A percentile compares a stretch with the other conserved stretches of the same genome.
These are phyloP conservation scores for Ceratitis capitata DNA, from an alignment of 1,140 invertebrate species.

Conservation along the genomic window DNA sequence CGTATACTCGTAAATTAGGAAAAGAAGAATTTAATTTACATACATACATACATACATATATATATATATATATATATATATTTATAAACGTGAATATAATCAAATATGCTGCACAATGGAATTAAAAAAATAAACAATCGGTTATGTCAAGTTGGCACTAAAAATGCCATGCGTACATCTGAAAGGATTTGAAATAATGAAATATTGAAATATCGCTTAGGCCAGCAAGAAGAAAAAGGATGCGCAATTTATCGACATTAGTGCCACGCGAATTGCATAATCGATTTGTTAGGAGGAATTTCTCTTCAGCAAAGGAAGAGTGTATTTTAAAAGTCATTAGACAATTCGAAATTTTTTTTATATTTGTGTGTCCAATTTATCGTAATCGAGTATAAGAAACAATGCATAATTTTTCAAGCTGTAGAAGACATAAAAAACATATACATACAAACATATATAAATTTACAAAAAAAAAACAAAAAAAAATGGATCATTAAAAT, in stretches of 20 bases:
- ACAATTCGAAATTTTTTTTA: constrained; percentile 4
- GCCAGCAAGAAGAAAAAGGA: too few species aligned
- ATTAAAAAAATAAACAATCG: constrained; percentile 37
- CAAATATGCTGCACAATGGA: constrained; percentile 42
- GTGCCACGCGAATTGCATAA: constrained; percentile 14
- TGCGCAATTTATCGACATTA: not conserved
- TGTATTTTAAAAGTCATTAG: not conserved
- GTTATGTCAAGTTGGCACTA: constrained; percentile 4
- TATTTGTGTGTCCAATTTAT: constrained; percentile 19
- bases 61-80: too few species aligned
- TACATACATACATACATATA: not conserved
- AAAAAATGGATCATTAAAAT: not conserved
- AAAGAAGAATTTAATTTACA: constrained; percentile 5
- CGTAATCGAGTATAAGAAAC: not conserved
- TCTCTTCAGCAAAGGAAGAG: not conserved
- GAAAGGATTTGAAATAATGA: not conserved
- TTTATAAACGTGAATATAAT: not conserved
- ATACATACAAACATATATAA: not conserved
- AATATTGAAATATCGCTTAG: not conserved
- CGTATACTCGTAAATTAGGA: not conserved
- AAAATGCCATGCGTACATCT: not conserved
- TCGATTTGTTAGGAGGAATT: constrained; percentile 16
- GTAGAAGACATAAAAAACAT: not conserved
- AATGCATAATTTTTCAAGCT: not conserved
- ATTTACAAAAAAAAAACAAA: not conserved